phyloP scores from a whole-genome alignment of 2,113 vertebrate species.

The Python bivittatus region DNA sequence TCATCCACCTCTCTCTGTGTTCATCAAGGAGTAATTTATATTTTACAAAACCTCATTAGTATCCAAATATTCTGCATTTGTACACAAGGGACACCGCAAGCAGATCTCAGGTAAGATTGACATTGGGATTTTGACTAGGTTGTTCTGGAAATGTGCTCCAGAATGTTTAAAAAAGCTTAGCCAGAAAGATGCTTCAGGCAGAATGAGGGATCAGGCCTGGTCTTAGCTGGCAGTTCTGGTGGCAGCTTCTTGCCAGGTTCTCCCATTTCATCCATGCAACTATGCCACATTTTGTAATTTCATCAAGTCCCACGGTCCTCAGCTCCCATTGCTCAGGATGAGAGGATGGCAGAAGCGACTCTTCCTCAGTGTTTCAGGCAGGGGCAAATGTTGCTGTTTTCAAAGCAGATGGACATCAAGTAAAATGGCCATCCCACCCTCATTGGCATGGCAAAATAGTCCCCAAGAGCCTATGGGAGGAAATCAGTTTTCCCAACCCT shows the following conservation, averaged over 20 bases:
- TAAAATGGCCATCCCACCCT: not conserved
- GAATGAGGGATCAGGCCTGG: not conserved
- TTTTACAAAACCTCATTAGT: slow-evolving; percentile 9
- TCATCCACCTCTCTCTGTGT: not conserved
- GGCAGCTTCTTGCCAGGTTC: not conserved
- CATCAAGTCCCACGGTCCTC: not conserved
- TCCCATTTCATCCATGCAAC: not conserved
- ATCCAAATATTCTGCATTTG: not conserved
- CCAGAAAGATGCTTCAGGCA: not conserved
- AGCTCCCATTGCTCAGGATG: not conserved
- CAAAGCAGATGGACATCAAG: not conserved
- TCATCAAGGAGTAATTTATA: not conserved
- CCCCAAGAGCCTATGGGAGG: not conserved
- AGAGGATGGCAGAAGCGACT: not conserved
- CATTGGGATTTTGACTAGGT: not conserved
- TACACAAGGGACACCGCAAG: not conserved
- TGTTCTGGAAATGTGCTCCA: not conserved
- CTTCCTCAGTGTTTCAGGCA: not conserved
- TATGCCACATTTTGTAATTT: not conserved
- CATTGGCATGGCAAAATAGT: not conserved
- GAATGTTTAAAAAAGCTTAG: not conserved
- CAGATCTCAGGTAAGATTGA: not conserved
- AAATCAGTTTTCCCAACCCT: not conserved
- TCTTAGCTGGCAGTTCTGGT: not conserved
- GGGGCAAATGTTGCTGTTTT: not conserved